Evolutionary conservation across 2,797 vertebrate species (phyloP), one percentile per base, ranked within the genome.

Genomic region (Tokudaia muenninki): DNA sequence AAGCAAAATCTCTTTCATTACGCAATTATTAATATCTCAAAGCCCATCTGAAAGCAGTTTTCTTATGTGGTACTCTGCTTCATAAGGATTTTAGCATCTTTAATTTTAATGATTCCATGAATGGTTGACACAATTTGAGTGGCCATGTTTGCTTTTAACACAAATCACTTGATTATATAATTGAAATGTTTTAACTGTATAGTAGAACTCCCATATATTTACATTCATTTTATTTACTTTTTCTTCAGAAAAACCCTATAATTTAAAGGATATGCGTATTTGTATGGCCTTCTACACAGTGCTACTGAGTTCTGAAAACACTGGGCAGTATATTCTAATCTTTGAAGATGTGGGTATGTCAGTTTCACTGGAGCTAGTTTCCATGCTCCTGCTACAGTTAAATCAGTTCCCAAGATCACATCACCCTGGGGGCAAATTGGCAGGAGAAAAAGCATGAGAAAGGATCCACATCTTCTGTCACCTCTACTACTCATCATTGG

Each of bases 21-120:
- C 57, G 83, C 34, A 95, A 90, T 17, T 31, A 79, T 61, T 79
- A 26, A 47, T 74, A 95, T 47, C 24, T 87, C 31, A 95, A 80
- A 87, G 80, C 1, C 6, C 74, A 75, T n/a, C 44, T 77, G 3
- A 79, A 96, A 87, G 21, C 5, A 31, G 1, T 17, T 94, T 96
- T 81, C 55, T 55, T 31, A 55, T 34, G 52, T 50, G 29, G 12
- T 75, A 37, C 16, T 84, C 16, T 84, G 21, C 44, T 57, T 92
- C 0, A 75, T 50, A 47, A 52, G 0, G 0, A 87, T 91, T 94
- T 87, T 37, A 94, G 88, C 37, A 59, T 78, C n/a, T 79, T 93
- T 92, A 74, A 2, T 59, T 78, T 92, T 80, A 22, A 57, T 52
- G 3, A 96, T 77, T 41, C 29, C 8, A 47, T 82, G 44, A 96